phyloP scores from a whole-genome alignment of 2,113 vertebrate genomes.

The Pungitius pungitius region DNA sequence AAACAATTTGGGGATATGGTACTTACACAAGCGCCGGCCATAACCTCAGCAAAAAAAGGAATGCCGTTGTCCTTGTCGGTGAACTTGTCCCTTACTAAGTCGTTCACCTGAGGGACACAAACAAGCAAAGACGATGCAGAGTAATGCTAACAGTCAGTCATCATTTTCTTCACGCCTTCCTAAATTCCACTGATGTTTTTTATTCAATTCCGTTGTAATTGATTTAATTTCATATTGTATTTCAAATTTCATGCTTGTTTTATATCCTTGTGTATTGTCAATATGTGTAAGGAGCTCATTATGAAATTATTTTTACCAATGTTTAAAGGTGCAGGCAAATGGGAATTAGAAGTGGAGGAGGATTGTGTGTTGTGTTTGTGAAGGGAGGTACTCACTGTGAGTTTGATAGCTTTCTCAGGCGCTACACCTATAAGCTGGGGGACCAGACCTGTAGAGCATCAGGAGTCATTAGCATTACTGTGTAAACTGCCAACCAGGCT shows the following conservation, averaged over 20 bases:
- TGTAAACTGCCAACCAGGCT: neutral
- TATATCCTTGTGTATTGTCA: neutral
- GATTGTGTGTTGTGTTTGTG: neutral
- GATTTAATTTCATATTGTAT: neutral
- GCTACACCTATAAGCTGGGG: slow-evolving; percentile 98
- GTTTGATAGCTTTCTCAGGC: slow-evolving; percentile 99
- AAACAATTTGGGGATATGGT: neutral
- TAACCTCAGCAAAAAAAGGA: slow-evolving; percentile 87
- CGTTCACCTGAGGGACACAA: slow-evolving; percentile 87
- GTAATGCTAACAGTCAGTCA: neutral
- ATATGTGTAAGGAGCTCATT: neutral
- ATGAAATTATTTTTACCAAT: neutral
- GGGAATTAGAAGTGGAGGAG: neutral
- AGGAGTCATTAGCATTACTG: slow-evolving; percentile 21
- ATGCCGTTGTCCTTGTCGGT: slow-evolving; percentile 87
- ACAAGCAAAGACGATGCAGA: neutral
- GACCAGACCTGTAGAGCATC: slow-evolving; percentile 86
- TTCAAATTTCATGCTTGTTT: neutral
- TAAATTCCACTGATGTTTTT: neutral
- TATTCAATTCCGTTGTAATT: neutral
- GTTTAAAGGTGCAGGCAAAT: neutral
- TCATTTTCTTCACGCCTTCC: neutral
- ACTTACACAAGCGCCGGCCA: slow-evolving; percentile 97
- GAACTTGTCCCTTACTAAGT: slow-evolving; percentile 98
- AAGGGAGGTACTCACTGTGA: slow-evolving; percentile 87